Evolutionary conservation across 2,888 invertebrate genomes (phyloP), one percentile per base, ranked within the genome.

Genomic region (Idaea straminata): DNA sequence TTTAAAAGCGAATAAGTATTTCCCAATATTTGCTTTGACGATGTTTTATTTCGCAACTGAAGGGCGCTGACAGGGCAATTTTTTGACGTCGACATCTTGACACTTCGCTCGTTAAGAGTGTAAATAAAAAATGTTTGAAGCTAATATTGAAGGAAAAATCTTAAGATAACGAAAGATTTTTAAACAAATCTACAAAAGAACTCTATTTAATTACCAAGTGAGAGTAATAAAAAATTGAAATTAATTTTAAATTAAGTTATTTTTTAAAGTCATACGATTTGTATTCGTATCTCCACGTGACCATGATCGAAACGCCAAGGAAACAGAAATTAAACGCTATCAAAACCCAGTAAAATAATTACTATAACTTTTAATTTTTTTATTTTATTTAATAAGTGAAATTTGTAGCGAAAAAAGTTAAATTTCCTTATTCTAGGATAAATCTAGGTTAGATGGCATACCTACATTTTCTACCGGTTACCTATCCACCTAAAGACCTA

Each of bases 31-130:
- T 68, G 66, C 66, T 61, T 64, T 60, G 47, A 47, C 68, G 63
- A 63, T 63, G 68, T 69, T 74, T 75, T 74, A 25, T 70, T 74
- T 73, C 70, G 64, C 64, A 64, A 72, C 66, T 64, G 67, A 74
- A 72, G 16, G 15, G 15, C 36, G 25, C 59, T 25, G 15, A 16
- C 59, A 66, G 61, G 66, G 69, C 70, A 75, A 74, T 7, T 71
- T 75, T 71, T 64, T 61, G 65, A 64, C 66, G 57, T 61, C 61
- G 73, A 74, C 74, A 57, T 70, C 75, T 74, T 72, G 76, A 74
- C 75, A 74, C 71, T 66, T 73, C 69, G 72, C 69, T 69, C 69
- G 69, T 69, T 69, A 72, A 62, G 61, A 25, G 10, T 13, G 34
- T 47, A 47, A 47, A 47, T 47, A 47, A 47, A 47, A 47, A 5